These are phyloP conservation scores for Tribolium madens DNA, from an alignment of 1,140 invertebrate genomes.

Conservation along the genomic window DNA sequence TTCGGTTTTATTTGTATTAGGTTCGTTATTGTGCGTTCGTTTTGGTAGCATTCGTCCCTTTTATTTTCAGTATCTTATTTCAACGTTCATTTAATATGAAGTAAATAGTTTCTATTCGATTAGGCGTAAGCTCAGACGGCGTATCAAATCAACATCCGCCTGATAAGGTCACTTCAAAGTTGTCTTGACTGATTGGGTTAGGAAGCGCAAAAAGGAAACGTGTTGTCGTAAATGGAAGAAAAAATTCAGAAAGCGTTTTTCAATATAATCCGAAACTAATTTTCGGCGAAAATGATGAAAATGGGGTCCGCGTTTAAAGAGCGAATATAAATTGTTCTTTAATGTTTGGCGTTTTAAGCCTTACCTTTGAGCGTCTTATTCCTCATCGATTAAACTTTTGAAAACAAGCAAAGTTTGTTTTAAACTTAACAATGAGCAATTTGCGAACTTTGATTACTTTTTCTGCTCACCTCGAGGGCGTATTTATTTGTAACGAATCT, in stretches of 20 bases:
- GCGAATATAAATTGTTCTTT: constrained; percentile 44
- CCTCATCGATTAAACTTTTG: constrained; percentile 46
- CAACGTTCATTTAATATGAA: constrained; percentile 55
- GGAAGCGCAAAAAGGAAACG: background rate
- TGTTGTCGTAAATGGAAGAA: background rate
- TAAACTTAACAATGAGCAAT: constrained; percentile 47
- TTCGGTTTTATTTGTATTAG: constrained; percentile 34
- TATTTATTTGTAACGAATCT: constrained; percentile 47
- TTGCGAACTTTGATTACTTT: constrained; percentile 46
- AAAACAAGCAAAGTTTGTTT: constrained; percentile 44
- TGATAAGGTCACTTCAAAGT: constrained; percentile 55
- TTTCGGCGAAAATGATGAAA: constrained; percentile 42
- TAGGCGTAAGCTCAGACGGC: constrained; percentile 49
- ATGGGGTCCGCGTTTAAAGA: constrained; percentile 20
- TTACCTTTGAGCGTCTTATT: constrained; percentile 42
- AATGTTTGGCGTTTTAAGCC: constrained; percentile 40
- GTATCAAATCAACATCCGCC: constrained; percentile 54
- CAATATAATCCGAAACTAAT: constrained; percentile 47
- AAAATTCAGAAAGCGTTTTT: constrained; percentile 36
- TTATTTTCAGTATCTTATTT: constrained; percentile 52
- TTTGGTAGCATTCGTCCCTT: constrained; percentile 34
- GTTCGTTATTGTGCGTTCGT: constrained; percentile 34
- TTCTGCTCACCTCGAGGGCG: constrained; percentile 13
- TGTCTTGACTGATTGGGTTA: background rate
- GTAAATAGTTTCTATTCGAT: constrained; percentile 56